Evolutionary conservation across 1,140 invertebrate genomes (phyloP).

Genomic region (Macrosteles quadrilineatus): DNA sequence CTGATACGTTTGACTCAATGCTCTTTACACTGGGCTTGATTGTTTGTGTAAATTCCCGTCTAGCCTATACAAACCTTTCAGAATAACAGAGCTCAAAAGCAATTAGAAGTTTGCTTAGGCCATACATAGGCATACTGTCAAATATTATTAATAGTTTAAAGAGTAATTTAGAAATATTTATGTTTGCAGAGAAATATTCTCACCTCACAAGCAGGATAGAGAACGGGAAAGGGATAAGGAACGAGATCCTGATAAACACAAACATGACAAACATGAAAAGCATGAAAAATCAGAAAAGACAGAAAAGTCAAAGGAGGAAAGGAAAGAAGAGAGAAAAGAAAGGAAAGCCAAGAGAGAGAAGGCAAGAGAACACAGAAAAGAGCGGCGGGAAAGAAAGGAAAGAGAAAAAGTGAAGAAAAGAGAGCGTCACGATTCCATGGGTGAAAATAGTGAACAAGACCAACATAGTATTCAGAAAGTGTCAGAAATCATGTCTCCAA

Average conservation of each 20-base stretch:
- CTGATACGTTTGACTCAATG: no score
- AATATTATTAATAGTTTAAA: no score
- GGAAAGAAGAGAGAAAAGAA: slow-evolving; percentile 45
- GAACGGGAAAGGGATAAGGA: slow-evolving; percentile 53
- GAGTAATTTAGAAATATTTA: no score
- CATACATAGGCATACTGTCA: no score
- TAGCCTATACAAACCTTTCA: no score
- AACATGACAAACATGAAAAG: slow-evolving; percentile 46
- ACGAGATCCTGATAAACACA: slow-evolving; percentile 50
- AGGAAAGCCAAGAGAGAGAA: slow-evolving; percentile 43
- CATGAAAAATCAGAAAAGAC: not conserved
- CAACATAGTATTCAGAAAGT: not conserved
- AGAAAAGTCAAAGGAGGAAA: slow-evolving; percentile 49
- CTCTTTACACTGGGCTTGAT: no score
- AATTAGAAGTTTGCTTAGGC: no score
- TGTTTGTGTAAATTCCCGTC: no score
- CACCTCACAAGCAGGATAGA: slow-evolving; percentile 45
- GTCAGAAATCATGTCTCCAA: not conserved
- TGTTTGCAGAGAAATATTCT: slow-evolving; percentile 18
- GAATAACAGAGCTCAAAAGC: no score
- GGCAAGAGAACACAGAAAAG: slow-evolving; percentile 36
- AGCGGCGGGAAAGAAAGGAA: slow-evolving; percentile 11
- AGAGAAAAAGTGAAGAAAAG: slow-evolving; percentile 25
- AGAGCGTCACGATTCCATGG: not conserved
- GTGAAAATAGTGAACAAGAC: slow-evolving; percentile 1